A percentile compares a stretch with the other conserved stretches of the same genome.
These are phyloP conservation scores for Halcyon leucocephala DNA, from an alignment of 2,797 vertebrate species.

Conservation along the genomic window DNA sequence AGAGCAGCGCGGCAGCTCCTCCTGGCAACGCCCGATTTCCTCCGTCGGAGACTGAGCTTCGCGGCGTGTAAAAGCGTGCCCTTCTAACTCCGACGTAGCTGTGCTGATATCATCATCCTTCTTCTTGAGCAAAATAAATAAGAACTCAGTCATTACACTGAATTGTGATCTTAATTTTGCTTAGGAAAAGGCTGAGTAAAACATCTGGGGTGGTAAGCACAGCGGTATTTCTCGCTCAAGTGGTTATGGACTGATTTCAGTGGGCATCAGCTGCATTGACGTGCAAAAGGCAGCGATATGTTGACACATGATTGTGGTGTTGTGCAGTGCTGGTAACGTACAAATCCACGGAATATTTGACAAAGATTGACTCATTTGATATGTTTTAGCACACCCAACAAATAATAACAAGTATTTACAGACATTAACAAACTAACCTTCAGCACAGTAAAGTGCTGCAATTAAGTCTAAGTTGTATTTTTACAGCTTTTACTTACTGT, in stretches of 20 bases:
- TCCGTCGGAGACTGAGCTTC: rapidly evolving
- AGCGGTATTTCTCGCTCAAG: not conserved
- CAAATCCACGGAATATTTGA: not conserved
- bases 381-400: not conserved
- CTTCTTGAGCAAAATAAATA: not conserved
- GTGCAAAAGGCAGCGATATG: rapidly evolving
- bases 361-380: not conserved
- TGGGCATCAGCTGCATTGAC: not conserved
- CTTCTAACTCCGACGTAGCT: rapidly evolving
- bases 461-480: not conserved
- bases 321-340: not conserved
- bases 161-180: not conserved
- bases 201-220: not conserved
- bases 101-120: rapidly evolving
- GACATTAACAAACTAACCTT: not conserved
- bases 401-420: not conserved
- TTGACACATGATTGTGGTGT: not conserved
- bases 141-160: rapidly evolving
- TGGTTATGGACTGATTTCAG: not conserved
- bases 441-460: not conserved
- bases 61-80: rapidly evolving
- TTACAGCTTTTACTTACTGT: not conserved
- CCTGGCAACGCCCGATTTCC: rapidly evolving
- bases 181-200: not conserved
- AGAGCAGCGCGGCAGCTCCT: not conserved